A percentile compares a stretch with the other conserved stretches of the same genome.
These are phyloP conservation scores for Hephaestus fuliginosus DNA, from an alignment of 2,797 vertebrate species.

Conservation along the genomic window DNA sequence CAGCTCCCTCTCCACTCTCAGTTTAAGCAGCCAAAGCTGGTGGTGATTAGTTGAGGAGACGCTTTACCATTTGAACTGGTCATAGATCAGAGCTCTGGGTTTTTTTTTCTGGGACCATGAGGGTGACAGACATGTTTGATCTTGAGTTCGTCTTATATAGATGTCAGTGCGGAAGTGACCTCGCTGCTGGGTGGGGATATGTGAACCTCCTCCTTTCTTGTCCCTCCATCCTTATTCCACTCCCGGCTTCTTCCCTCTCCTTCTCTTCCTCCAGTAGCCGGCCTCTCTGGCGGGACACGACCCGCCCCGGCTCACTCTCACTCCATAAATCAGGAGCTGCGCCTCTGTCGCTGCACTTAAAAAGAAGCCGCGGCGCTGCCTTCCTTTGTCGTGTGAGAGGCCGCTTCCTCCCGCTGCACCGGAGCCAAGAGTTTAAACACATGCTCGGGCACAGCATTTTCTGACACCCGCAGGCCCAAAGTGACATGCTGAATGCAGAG, in stretches of 20 bases:
- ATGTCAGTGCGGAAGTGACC: slow-evolving; percentile 56
- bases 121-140: slow-evolving; percentile 64
- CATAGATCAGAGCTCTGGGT: slow-evolving; percentile 39
- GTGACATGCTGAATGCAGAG: slow-evolving; percentile 56
- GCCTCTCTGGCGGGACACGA: slow-evolving; percentile 61
- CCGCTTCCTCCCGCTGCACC: slow-evolving; percentile 66
- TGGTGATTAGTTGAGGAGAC: slow-evolving; percentile 54
- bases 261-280: slow-evolving; percentile 57
- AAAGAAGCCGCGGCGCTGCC: slow-evolving; percentile 54
- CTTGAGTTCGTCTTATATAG: slow-evolving; percentile 55
- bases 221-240: slow-evolving; percentile 31
- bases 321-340: slow-evolving; percentile 78
- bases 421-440: slow-evolving; percentile 73
- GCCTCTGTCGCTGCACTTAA: slow-evolving; percentile 64
- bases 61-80: slow-evolving; percentile 32
- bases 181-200: slow-evolving; percentile 37
- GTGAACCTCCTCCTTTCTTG: slow-evolving; percentile 30
- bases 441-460: slow-evolving; percentile 70
- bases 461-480: slow-evolving; percentile 72
- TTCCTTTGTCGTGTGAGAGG: slow-evolving; percentile 63
- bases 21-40: slow-evolving; percentile 21
- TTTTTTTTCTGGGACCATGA: slow-evolving; percentile 30
- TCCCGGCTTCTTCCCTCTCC: slow-evolving; percentile 30
- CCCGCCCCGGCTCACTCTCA: slow-evolving; percentile 67
- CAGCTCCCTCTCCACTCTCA: neutral